Conservation (phyloP, 1,140 invertebrate genomes). For the Drosophila orosa region DNA sequence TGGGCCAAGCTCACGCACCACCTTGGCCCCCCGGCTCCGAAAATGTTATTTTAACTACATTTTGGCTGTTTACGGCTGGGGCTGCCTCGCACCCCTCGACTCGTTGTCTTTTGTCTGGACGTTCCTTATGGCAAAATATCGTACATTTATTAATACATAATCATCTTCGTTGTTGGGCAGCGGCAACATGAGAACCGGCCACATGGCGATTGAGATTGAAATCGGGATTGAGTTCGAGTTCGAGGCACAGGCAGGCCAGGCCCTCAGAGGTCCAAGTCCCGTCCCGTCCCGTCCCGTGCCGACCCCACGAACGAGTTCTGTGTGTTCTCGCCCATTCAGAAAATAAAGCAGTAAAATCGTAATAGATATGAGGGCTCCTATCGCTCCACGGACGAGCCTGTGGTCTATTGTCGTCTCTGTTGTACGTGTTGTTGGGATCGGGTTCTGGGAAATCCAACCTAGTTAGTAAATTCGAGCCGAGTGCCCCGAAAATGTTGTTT, state of each 20-base stretch:
- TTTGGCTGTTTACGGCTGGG: conserved; percentile 64
- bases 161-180: conserved; percentile 55
- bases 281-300: conserved; percentile 18
- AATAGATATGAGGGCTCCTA: conserved; percentile 58
- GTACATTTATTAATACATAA: conserved; percentile 80
- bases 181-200: conserved; percentile 66
- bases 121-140: conserved; percentile 57
- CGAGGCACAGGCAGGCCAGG: conserved; percentile 4
- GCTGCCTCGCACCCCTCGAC: conserved; percentile 8
- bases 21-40: conserved; percentile 34
- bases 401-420: conserved; percentile 36
- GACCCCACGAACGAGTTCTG: conserved; percentile 38
- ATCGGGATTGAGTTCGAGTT: conserved; percentile 16
- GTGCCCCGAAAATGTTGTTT: conserved; percentile 64
- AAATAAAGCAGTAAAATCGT: conserved; percentile 78
- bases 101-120: conserved; percentile 17
- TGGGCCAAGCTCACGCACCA: conserved; percentile 39
- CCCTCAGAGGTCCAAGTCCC: conserved; percentile 33
- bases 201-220: conserved; percentile 46
- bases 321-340: conserved; percentile 52
- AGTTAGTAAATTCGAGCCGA: conserved; percentile 58
- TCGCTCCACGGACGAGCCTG: conserved; percentile 27
- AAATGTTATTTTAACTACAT: conserved; percentile 77
- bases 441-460: conserved; percentile 68
- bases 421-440: conserved; percentile 50